Conservation (phyloP, 2,797 vertebrate species). For the Antennarius maculatus region DNA sequence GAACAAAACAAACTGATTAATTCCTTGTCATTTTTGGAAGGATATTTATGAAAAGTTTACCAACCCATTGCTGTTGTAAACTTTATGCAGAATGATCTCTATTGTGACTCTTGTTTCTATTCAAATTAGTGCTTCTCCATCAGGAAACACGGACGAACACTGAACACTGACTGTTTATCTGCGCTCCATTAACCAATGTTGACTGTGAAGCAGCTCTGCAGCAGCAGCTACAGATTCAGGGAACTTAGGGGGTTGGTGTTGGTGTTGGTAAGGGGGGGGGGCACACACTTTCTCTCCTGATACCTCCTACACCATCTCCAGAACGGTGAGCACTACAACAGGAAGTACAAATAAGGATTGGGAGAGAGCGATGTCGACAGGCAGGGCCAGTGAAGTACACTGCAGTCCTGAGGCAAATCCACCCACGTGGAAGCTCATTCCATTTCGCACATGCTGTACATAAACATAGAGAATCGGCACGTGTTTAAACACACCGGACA, state of each 20-base stretch:
- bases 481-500: neutral
- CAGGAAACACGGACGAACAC: neutral
- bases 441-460: slow-evolving; percentile 25
- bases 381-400: slow-evolving; percentile 58
- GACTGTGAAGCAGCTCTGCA: slow-evolving; percentile 14
- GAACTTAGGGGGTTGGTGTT: neutral
- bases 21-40: too few species aligned
- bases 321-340: slow-evolving; percentile 37
- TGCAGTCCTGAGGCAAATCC: slow-evolving; percentile 70
- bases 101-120: too few species aligned
- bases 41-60: neutral
- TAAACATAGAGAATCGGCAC: neutral
- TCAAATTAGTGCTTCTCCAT: neutral
- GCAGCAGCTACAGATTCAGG: slow-evolving; percentile 33
- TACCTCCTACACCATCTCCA: slow-evolving; percentile 53
- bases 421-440: slow-evolving; percentile 58
- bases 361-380: slow-evolving; percentile 29
- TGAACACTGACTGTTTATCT: neutral
- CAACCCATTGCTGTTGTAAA: neutral
- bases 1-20: neutral
- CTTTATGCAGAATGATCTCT: neutral
- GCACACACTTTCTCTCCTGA: slow-evolving; percentile 67
- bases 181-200: slow-evolving; percentile 2
- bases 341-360: slow-evolving; percentile 52
- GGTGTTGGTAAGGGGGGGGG: slow-evolving; percentile 2